Evolutionary conservation across 92 coral and sea anemone species (phyloP), one percentile per base, ranked within the genome.

Genomic region (Epizoanthus scotinus): DNA sequence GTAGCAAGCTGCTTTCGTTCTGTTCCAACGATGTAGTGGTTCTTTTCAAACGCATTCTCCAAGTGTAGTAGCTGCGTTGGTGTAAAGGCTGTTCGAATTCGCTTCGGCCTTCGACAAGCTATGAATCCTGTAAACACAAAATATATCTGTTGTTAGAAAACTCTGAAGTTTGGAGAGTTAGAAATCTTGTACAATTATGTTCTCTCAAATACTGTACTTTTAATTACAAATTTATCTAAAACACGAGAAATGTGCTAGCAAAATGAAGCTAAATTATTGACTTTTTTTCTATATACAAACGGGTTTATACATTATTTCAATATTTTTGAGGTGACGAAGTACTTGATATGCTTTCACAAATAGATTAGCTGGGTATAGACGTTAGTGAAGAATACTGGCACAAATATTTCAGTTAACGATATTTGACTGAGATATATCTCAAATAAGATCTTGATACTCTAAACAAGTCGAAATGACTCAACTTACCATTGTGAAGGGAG

Each of bases 1-100:
- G 94, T 85, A 1, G 98, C 98, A 38, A 94, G 89, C 60, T 93
- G 98, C 67, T 93, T 94, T 38, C 98, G 84, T 24, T 94, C 98
- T 40, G 97, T 86, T 25, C 98, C 98, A 3, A 93, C 98, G 49
- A 94, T 93, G 82, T 94, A 94, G 75, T 93, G 98, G 85, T 94
- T 92, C 81, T 94, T 94, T 42, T 94, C 98, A 68, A 94, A 94
- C 2, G 98, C 98, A 60, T 93, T 94, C 70, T 94, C 98, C 24
- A 94, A 82, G 29, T 90, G 94, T 12, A 94, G 90, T 34, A 93
- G 94, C 47, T 94, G 98, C 0, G 97, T 92, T n/a, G 98, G 97
- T 0, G 98, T 94, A 50, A 92, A 94, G 0, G 98, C 98, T 5
- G 98, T 94, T 57, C 97, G 67, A 61, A 93, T 92, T 68, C 98